Conservation (phyloP, 2,797 vertebrate species). For the Myripristis murdjan region DNA sequence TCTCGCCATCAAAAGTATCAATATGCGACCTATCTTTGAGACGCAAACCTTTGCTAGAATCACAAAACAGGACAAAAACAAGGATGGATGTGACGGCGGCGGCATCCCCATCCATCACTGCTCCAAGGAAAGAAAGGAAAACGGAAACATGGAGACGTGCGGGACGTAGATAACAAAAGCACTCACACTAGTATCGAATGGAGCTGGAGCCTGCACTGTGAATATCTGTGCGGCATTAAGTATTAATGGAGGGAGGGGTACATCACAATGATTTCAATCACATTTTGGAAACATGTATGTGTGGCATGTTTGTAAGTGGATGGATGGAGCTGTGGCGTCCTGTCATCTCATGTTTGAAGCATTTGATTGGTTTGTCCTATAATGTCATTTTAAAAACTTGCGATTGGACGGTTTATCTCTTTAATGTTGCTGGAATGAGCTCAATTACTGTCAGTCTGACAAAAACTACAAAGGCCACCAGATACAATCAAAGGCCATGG, state of each 20-base stretch:
- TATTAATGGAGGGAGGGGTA: slow-evolving; percentile 41
- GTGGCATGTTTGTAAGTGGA: slow-evolving; percentile 41
- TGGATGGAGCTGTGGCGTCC: slow-evolving; percentile 41
- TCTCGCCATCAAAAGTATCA: slow-evolving; percentile 13
- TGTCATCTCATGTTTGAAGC: slow-evolving; percentile 46
- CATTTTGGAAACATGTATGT: slow-evolving; percentile 42
- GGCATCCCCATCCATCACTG: background rate
- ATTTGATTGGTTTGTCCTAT: slow-evolving; percentile 58
- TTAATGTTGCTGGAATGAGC: slow-evolving; percentile 75
- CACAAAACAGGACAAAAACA: background rate
- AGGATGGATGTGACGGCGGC: background rate
- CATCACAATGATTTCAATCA: slow-evolving; percentile 56
- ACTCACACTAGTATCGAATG: slow-evolving; percentile 19
- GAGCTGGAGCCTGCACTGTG: slow-evolving; percentile 2
- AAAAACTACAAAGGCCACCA: slow-evolving; percentile 76
- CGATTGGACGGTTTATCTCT: slow-evolving; percentile 67
- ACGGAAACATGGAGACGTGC: background rate
- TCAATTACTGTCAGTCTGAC: slow-evolving; percentile 77
- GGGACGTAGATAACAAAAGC: background rate
- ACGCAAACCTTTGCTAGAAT: background rate
- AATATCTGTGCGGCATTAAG: slow-evolving; percentile 27
- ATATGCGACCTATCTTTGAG: background rate
- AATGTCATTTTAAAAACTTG: slow-evolving; percentile 55
- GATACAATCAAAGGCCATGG: slow-evolving; percentile 59
- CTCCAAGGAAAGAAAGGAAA: background rate